Conservation (phyloP, 1,140 invertebrate genomes). For the Drosophila kanapiae region DNA sequence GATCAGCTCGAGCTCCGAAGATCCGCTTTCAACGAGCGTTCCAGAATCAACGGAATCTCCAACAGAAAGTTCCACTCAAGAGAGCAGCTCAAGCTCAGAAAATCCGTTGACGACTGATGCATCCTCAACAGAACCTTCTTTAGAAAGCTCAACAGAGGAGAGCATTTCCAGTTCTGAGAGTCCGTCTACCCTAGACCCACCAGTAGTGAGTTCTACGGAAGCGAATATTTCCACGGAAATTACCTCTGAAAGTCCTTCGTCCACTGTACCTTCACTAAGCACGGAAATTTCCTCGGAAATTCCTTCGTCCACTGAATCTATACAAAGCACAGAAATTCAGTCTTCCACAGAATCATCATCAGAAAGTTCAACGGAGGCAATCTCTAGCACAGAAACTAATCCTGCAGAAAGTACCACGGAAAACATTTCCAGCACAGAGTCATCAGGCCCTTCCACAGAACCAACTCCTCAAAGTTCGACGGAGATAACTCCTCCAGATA, state of each 20-base stretch:
- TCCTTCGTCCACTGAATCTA: neutral
- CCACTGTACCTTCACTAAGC: too few relatives aligned
- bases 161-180: neutral
- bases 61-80: neutral
- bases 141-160: neutral
- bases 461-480: neutral
- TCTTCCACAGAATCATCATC: conserved; percentile 4
- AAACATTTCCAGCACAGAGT: neutral
- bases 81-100: neutral
- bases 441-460: neutral
- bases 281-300: conserved; percentile 1
- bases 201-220: neutral
- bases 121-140: neutral
- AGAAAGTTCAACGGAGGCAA: conserved; percentile 1
- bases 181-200: neutral
- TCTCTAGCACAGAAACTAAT: conserved; percentile 4
- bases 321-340: neutral
- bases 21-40: neutral
- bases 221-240: neutral
- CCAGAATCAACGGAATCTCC: neutral
- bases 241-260: neutral
- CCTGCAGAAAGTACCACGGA: neutral
- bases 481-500: neutral
- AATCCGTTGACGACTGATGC: neutral
- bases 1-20: neutral